A percentile compares a stretch with the other conserved stretches of the same genome.
phyloP scores from a whole-genome alignment of 2,797 vertebrate genomes.

The Myotis vivesi region DNA sequence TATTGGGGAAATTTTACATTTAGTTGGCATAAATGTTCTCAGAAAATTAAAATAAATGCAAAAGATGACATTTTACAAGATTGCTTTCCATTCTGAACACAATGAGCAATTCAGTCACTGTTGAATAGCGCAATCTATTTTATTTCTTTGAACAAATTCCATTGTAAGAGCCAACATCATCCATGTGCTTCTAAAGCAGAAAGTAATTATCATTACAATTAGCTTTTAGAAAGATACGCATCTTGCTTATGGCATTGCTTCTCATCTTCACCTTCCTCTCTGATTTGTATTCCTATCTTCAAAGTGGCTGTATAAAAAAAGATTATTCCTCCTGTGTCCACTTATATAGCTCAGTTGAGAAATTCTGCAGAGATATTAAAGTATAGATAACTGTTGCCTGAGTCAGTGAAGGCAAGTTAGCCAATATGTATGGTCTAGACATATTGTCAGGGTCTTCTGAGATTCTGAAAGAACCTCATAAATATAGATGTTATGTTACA shows the following conservation, averaged over 20 bases:
- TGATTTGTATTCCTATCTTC: constrained; percentile 61
- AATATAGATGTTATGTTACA: constrained; percentile 30
- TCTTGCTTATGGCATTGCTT: constrained; percentile 58
- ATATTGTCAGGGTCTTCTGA: neutral
- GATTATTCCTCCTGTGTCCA: constrained; percentile 22
- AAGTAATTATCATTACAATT: constrained; percentile 75
- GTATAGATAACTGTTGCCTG: constrained; percentile 14
- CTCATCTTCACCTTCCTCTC: constrained; percentile 64
- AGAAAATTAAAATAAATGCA: constrained; percentile 77
- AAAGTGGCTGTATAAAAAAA: constrained; percentile 53
- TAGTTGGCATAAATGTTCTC: constrained; percentile 68
- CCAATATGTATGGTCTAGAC: constrained; percentile 36
- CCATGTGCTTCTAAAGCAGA: constrained; percentile 68
- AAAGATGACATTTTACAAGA: constrained; percentile 79
- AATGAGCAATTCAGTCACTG: constrained; percentile 77
- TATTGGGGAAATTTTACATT: constrained; percentile 71
- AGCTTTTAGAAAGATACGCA: constrained; percentile 68
- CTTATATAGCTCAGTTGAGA: constrained; percentile 34
- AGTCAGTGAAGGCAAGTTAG: neutral
- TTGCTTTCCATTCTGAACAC: constrained; percentile 74
- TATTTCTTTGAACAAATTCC: constrained; percentile 75
- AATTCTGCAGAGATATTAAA: constrained; percentile 47
- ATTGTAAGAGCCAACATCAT: constrained; percentile 67
- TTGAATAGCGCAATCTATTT: constrained; percentile 78
- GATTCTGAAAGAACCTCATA: constrained; percentile 7